These are phyloP conservation scores for Pluvianellus socialis DNA, from an alignment of 2,113 vertebrate species.

Conservation along the genomic window DNA sequence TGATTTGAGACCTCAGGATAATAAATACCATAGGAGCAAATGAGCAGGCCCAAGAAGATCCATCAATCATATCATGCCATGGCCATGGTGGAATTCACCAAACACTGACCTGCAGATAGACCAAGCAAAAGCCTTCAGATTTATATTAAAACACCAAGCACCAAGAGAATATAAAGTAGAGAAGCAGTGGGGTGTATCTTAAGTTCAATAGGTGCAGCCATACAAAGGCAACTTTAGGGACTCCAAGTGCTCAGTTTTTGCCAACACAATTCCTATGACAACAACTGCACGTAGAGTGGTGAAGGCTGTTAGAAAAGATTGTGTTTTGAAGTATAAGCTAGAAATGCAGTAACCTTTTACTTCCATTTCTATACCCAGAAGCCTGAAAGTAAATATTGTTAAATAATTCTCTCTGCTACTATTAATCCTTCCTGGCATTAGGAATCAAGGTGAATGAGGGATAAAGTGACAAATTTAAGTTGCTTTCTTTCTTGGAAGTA, in stretches of 20 bases:
- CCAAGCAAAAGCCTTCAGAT: not conserved
- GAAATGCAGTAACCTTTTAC: not conserved
- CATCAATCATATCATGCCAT: not conserved
- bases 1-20: not conserved
- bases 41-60: not conserved
- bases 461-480: not conserved
- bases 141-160: not conserved
- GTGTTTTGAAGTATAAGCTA: not conserved
- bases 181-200: not conserved
- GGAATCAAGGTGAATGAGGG: not conserved
- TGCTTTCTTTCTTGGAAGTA: not conserved
- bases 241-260: not conserved
- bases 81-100: not conserved
- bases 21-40: not conserved
- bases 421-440: not conserved
- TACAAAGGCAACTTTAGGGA: rapidly evolving
- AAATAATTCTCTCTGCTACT: not conserved
- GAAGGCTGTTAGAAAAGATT: not conserved
- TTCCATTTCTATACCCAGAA: not conserved
- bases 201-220: not conserved
- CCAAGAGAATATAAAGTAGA: not conserved
- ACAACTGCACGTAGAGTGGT: not conserved
- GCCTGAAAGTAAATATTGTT: not conserved
- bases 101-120: not conserved
- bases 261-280: not conserved